Conservation (phyloP, 2,888 invertebrate species). For the Lasius fuliginosus region DNA sequence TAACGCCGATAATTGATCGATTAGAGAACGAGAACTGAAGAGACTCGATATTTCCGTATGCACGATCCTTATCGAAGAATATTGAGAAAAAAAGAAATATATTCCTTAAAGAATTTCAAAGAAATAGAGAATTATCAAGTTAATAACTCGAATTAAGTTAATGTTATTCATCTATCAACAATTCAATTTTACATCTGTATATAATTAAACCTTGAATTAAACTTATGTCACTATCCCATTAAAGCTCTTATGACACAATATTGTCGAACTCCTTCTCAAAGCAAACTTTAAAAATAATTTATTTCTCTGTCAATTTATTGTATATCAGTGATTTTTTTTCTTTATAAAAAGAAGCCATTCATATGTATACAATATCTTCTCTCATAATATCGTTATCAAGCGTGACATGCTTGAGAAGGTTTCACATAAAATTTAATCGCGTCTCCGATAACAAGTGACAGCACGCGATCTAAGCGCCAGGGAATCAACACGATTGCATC, state of each 20-base stretch:
- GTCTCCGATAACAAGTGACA: constrained; percentile 57
- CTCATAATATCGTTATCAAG: constrained; percentile 10
- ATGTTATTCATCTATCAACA: not conserved
- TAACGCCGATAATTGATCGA: constrained; percentile 46
- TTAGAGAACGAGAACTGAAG: constrained; percentile 48
- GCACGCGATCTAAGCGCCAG: constrained; percentile 66
- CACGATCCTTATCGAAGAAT: not conserved
- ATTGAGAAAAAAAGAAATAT: not conserved
- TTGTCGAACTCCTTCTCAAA: not conserved
- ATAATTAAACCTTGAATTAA: no score
- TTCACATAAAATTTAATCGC: constrained; percentile 49
- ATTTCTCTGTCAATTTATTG: not conserved
- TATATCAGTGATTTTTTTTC: not conserved
- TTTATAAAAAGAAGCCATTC: not conserved
- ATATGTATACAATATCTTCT: constrained; percentile 7
- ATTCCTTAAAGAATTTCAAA: not conserved
- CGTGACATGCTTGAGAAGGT: constrained; percentile 36
- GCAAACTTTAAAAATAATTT: not conserved
- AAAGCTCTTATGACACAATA: not conserved
- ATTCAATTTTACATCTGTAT: not conserved
- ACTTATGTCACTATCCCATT: not conserved
- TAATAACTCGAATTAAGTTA: not conserved
- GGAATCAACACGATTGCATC: constrained; percentile 30
- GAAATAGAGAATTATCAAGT: not conserved
- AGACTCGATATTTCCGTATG: constrained; percentile 35